phyloP scores from a whole-genome alignment of 2,113 vertebrate genomes.

The Rutilus rutilus region DNA sequence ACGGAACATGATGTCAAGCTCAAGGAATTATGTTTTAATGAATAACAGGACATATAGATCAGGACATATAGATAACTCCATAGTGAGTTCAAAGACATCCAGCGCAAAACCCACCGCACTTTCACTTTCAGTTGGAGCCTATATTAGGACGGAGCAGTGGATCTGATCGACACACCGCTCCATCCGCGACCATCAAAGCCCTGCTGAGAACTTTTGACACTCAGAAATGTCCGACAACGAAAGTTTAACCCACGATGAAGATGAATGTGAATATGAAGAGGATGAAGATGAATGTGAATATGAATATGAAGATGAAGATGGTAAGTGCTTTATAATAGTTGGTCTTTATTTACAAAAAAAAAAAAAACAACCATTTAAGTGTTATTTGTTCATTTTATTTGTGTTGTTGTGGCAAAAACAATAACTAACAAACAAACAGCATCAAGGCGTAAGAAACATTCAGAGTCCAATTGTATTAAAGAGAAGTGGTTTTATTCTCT shows the following conservation, averaged over 20 bases:
- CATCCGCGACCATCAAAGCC: not conserved
- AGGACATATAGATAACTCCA: not conserved
- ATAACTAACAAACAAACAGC: no score
- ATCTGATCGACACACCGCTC: not conserved
- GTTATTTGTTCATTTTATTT: no score
- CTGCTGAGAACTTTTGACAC: not conserved
- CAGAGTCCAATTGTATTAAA: no score
- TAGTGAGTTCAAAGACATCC: not conserved
- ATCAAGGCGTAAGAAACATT: no score
- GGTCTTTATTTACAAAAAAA: no score
- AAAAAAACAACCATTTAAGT: not conserved
- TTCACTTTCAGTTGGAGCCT: not conserved
- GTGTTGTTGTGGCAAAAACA: not conserved
- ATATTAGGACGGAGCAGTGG: not conserved
- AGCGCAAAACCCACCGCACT: not conserved
- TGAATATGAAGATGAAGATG: no score
- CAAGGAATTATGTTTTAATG: no score
- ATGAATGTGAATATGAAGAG: not conserved
- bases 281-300: not conserved
- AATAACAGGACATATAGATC: no score
- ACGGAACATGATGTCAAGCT: no score
- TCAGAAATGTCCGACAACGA: not conserved
- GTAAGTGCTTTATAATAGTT: no score
- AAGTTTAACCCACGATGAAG: not conserved
- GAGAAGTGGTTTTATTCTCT: no score